Evolutionary conservation across 2,113 vertebrate species (phyloP).

Genomic region (Diadophis punctatus): DNA sequence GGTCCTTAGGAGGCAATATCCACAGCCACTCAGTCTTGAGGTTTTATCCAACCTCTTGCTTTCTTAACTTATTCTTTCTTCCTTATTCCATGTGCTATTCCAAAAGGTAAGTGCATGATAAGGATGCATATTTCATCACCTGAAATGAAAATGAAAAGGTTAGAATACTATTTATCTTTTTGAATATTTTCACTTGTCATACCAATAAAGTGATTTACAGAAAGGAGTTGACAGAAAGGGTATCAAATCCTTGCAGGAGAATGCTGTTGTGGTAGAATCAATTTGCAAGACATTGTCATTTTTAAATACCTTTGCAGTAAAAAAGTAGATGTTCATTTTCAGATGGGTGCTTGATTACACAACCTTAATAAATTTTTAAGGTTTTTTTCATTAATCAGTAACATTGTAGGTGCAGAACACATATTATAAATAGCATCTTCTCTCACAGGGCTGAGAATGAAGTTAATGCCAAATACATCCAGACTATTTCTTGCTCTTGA

Average conservation of each 20-base stretch:
- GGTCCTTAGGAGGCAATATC: too few species aligned
- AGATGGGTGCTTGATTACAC: slow-evolving; percentile 47
- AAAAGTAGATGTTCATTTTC: slow-evolving; percentile 45
- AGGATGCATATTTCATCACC: not conserved
- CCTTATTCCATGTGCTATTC: not conserved
- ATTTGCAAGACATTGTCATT: slow-evolving; percentile 47
- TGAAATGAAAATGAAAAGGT: slow-evolving; percentile 43
- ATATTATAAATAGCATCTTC: slow-evolving; percentile 56
- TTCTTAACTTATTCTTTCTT: not conserved
- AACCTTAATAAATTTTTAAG: slow-evolving; percentile 61
- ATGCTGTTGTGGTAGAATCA: slow-evolving; percentile 26
- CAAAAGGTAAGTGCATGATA: not conserved
- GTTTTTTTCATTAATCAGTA: slow-evolving; percentile 61
- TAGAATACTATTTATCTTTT: slow-evolving; percentile 34
- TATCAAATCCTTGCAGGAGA: slow-evolving; percentile 24
- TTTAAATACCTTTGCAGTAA: slow-evolving; percentile 51
- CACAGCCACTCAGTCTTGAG: too few species aligned
- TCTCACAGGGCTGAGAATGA: slow-evolving; percentile 45
- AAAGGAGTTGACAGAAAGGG: slow-evolving; percentile 21
- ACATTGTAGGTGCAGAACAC: slow-evolving; percentile 32
- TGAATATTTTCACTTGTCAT: slow-evolving; percentile 13
- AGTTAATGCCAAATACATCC: not conserved
- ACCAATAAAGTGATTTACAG: slow-evolving; percentile 5
- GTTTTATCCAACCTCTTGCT: not conserved
- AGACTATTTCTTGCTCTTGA: slow-evolving; percentile 37